phyloP scores from a whole-genome alignment of 2,113 vertebrate genomes.

The Ia io region DNA sequence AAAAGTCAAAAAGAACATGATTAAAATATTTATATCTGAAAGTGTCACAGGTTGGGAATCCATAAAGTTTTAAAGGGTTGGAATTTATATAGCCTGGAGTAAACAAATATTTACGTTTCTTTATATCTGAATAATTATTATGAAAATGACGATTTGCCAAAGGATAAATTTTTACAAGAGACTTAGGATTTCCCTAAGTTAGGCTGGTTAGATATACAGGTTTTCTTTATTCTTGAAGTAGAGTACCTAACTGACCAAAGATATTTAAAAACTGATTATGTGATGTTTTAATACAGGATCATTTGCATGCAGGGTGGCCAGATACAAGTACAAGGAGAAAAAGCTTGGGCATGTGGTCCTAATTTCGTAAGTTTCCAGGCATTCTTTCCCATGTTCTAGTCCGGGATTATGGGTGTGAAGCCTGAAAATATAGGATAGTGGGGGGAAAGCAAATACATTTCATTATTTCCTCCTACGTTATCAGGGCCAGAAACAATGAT shows the following conservation, averaged over 20 bases:
- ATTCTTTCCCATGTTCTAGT: not conserved
- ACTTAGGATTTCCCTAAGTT: not conserved
- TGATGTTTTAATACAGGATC: not conserved
- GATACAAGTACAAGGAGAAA: not conserved
- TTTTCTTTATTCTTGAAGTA: not conserved
- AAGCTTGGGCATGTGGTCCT: not conserved
- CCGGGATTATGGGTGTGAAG: not conserved
- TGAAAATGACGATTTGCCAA: not conserved
- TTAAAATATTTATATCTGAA: not conserved
- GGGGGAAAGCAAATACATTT: not conserved
- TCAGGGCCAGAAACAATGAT: not conserved
- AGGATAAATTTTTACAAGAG: not conserved
- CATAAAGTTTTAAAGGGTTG: not conserved
- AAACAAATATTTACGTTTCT: not conserved
- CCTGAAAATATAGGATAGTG: fast-evolving
- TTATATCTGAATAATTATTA: constrained; percentile 13
- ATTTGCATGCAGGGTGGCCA: not conserved
- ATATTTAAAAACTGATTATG: not conserved
- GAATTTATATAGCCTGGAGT: not conserved
- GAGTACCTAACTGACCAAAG: not conserved
- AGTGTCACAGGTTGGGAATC: not conserved
- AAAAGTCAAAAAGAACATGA: not conserved
- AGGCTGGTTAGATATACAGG: not conserved
- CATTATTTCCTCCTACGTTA: not conserved
- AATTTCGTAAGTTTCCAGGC: not conserved